A percentile compares a stretch with the other conserved stretches of the same genome.
phyloP scores from a whole-genome alignment of 2,888 invertebrate genomes.

The Aleiodes leptofemur region DNA sequence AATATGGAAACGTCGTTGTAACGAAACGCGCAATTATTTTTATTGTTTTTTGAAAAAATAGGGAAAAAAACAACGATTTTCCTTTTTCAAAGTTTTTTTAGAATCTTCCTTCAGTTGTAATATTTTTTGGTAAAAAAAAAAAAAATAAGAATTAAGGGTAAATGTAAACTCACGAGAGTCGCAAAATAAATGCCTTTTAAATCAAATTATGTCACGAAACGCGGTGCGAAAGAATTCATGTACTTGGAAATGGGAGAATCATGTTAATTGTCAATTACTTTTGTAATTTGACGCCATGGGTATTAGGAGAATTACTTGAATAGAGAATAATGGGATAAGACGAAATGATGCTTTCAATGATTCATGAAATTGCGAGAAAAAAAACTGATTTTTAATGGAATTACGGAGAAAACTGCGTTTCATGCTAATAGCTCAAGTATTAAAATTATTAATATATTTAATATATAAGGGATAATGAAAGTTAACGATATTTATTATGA shows the following conservation, averaged over 20 bases:
- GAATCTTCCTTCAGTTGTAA: background rate
- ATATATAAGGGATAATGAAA: constrained; percentile 49
- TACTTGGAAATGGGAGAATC: background rate
- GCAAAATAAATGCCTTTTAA: constrained; percentile 40
- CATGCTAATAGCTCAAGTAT: constrained; percentile 37
- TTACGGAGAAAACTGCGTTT: background rate
- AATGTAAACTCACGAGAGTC: constrained; percentile 34
- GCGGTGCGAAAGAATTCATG: constrained; percentile 4
- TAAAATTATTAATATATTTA: constrained; percentile 35
- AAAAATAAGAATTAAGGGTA: background rate
- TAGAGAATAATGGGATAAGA: background rate
- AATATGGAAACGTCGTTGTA: constrained; percentile 76
- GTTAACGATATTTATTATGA: constrained; percentile 47
- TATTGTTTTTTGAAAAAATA: constrained; percentile 1
- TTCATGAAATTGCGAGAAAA: background rate
- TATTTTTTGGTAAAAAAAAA: constrained; percentile 5
- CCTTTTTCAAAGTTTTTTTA: background rate
- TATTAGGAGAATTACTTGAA: constrained; percentile 38
- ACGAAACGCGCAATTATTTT: constrained; percentile 52
- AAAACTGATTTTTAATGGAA: too few relatives aligned
- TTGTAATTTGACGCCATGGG: constrained; percentile 38
- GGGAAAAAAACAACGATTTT: constrained; percentile 9
- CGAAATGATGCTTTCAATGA: background rate
- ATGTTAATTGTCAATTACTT: constrained; percentile 22
- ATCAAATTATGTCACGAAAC: constrained; percentile 36